These are phyloP conservation scores for Monochamus saltuarius DNA, from an alignment of 1,140 invertebrate species.

Conservation along the genomic window DNA sequence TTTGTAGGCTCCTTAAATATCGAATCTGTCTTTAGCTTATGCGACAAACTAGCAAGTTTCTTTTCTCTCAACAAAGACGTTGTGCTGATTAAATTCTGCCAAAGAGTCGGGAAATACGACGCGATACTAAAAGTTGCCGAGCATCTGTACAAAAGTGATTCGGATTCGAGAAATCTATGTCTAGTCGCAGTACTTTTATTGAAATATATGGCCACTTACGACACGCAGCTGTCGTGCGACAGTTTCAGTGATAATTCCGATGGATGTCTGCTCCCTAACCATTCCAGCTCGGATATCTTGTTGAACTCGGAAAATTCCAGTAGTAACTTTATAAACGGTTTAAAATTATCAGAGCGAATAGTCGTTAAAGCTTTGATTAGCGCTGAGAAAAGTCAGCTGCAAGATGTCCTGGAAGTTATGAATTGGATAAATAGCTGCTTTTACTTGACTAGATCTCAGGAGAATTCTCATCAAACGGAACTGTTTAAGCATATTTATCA, in stretches of 20 bases:
- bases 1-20: conserved; percentile 5
- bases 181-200: conserved; percentile 23
- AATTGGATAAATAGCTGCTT: conserved; percentile 23
- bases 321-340: conserved; percentile 12
- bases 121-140: conserved; percentile 19
- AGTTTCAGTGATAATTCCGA: conserved; percentile 4
- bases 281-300: too few species aligned
- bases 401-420: conserved; percentile 29
- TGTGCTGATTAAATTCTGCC: conserved; percentile 21
- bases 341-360: conserved; percentile 28
- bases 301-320: background rate
- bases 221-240: background rate
- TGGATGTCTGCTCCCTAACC: background rate
- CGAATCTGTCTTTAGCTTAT: background rate
- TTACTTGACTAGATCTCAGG: conserved; percentile 21
- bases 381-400: conserved; percentile 19
- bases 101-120: conserved; percentile 21
- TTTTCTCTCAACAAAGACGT: conserved; percentile 19
- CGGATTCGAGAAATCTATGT: conserved; percentile 17
- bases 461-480: conserved; percentile 13
- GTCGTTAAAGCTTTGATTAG: conserved; percentile 30
- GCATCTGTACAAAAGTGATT: conserved; percentile 13
- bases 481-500: conserved; percentile 19
- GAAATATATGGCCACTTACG: conserved; percentile 9
- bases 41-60: conserved; percentile 17